phyloP scores from a whole-genome alignment of 2,113 vertebrate genomes.

The Tautogolabrus adspersus region DNA sequence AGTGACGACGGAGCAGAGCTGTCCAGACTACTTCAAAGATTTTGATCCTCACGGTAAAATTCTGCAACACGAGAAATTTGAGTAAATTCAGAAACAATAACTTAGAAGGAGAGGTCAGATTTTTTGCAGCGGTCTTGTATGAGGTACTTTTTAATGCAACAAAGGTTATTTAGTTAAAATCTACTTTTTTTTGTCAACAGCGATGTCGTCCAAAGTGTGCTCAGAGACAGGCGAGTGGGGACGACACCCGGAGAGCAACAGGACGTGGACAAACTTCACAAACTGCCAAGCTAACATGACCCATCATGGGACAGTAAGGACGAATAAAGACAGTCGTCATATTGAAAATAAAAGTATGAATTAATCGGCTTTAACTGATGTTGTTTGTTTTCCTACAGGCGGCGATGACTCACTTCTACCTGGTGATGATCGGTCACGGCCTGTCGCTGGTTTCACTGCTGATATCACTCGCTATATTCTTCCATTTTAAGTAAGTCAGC shows the following conservation, averaged over 20 bases:
- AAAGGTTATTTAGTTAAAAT: no score
- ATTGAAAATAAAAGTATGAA: background rate
- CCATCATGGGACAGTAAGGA: slow-evolving; percentile 84
- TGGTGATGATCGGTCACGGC: slow-evolving; percentile 94
- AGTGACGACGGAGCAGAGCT: slow-evolving; percentile 86
- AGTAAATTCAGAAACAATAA: no score
- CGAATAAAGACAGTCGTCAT: fast-evolving
- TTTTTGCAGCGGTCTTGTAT: no score
- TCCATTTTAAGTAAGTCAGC: slow-evolving; percentile 94
- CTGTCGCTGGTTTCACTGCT: slow-evolving; percentile 92
- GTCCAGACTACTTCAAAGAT: slow-evolving; percentile 92
- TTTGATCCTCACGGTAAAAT: slow-evolving; percentile 90
- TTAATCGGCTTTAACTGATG: background rate
- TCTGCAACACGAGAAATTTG: background rate
- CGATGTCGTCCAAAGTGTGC: slow-evolving; percentile 92
- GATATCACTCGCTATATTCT: slow-evolving; percentile 95
- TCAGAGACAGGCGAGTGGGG: slow-evolving; percentile 91
- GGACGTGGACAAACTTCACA: slow-evolving; percentile 95
- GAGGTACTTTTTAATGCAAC: no score
- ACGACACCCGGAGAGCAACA: slow-evolving; percentile 91
- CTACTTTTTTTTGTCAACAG: slow-evolving; percentile 69
- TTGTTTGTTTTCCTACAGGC: slow-evolving; percentile 82
- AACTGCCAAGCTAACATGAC: slow-evolving; percentile 81
- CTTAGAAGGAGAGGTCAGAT: no score
- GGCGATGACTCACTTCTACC: slow-evolving; percentile 92